Evolutionary conservation across 2,113 vertebrate genomes (phyloP).

Genomic region (Hoplias malabaricus): DNA sequence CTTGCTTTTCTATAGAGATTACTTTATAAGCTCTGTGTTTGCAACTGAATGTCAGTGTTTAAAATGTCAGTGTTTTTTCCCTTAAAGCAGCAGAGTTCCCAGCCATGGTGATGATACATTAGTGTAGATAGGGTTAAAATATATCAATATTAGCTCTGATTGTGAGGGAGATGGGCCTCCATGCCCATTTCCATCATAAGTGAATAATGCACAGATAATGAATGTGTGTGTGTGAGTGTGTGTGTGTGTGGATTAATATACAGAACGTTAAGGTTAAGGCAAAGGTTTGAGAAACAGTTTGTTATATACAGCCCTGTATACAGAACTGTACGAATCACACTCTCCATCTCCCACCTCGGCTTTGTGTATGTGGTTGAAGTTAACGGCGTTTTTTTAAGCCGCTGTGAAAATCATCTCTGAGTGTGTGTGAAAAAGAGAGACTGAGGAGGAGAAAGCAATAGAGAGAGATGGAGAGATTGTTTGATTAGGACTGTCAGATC

Average conservation of each 20-base stretch:
- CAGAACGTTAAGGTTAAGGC: background rate
- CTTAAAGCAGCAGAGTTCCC: no score
- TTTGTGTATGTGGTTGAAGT: background rate
- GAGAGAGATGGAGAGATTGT: background rate
- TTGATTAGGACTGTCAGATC: constrained; percentile 4
- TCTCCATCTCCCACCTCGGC: background rate
- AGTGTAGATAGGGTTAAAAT: no score
- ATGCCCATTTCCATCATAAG: background rate
- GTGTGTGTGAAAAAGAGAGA: background rate
- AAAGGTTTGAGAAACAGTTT: background rate
- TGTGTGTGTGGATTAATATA: background rate
- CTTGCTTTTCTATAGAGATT: no score
- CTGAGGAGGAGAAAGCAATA: background rate
- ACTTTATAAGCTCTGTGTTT: no score
- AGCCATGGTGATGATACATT: no score
- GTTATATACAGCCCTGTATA: no score
- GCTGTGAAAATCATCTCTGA: background rate
- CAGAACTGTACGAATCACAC: background rate
- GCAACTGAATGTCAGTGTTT: no score
- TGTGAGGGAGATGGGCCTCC: background rate
- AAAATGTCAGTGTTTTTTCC: no score
- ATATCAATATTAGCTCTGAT: background rate
- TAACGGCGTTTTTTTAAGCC: background rate
- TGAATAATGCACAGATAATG: no score
- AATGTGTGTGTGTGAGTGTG: background rate